These are phyloP conservation scores for Capreolus pygargus DNA, from an alignment of 2,113 vertebrate species.

Conservation along the genomic window DNA sequence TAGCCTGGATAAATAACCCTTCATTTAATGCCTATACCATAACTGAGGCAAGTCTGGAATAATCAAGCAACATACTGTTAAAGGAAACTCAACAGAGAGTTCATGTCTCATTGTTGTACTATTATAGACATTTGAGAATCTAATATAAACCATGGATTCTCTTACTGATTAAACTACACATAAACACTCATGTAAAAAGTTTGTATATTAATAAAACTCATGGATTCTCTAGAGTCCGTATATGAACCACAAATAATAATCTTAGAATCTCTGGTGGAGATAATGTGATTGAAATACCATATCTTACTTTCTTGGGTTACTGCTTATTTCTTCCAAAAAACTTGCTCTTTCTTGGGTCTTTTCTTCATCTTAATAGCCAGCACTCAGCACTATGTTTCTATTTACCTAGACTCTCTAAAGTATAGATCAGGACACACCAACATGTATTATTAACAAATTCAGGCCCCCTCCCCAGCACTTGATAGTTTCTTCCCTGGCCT, in stretches of 20 bases:
- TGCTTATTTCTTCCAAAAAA: neutral
- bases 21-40: neutral
- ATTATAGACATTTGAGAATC: neutral
- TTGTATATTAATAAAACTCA: neutral
- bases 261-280: neutral
- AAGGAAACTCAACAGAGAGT: neutral
- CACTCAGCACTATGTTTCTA: neutral
- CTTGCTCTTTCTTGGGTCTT: neutral
- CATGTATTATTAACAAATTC: neutral
- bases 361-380: neutral
- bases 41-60: neutral
- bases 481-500: neutral
- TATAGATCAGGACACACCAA: neutral
- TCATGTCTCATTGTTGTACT: neutral
- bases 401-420: neutral
- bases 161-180: neutral
- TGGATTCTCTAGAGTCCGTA: neutral
- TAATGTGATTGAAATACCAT: neutral
- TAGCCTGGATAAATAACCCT: neutral
- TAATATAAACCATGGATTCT: neutral
- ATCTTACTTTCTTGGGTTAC: neutral
- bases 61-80: neutral
- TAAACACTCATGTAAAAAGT: neutral
- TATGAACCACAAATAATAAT: neutral
- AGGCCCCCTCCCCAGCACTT: neutral